phyloP scores from a whole-genome alignment of 2,888 invertebrate genomes.

The Himalopsyche japonica region DNA sequence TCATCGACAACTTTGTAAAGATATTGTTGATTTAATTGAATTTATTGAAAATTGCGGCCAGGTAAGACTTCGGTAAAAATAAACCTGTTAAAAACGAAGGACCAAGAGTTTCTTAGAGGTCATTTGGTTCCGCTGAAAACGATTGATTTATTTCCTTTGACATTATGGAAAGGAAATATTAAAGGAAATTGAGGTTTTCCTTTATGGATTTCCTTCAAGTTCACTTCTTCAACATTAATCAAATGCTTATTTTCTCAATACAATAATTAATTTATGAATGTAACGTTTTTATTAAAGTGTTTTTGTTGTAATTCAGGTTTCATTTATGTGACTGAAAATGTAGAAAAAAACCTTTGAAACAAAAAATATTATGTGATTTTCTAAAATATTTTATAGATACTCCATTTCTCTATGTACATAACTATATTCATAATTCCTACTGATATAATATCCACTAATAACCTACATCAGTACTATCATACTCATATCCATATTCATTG shows the following conservation, averaged over 20 bases:
- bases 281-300: neutral
- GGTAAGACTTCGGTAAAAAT: neutral
- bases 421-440: too few species aligned
- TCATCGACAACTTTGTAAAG: too few species aligned
- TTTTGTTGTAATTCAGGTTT: neutral
- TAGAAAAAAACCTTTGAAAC: too few species aligned
- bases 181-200: neutral
- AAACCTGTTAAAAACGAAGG: neutral
- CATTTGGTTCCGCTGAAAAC: neutral
- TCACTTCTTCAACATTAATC: neutral
- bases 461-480: too few species aligned
- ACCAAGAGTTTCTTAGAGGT: neutral
- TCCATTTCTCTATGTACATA: too few species aligned
- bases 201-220: neutral
- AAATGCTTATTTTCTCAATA: neutral
- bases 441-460: too few species aligned
- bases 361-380: too few species aligned
- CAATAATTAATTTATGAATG: neutral
- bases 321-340: neutral
- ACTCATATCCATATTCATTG: too few species aligned
- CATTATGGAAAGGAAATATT: too few species aligned
- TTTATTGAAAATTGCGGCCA: too few species aligned
- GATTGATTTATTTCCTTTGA: slow-evolving; percentile 1
- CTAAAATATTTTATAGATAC: too few species aligned
- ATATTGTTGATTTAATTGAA: too few species aligned